A percentile compares a stretch with the other conserved stretches of the same genome.
Evolutionary conservation across 2,113 vertebrate species (phyloP).

Genomic region (Amphilophus citrinellus): DNA sequence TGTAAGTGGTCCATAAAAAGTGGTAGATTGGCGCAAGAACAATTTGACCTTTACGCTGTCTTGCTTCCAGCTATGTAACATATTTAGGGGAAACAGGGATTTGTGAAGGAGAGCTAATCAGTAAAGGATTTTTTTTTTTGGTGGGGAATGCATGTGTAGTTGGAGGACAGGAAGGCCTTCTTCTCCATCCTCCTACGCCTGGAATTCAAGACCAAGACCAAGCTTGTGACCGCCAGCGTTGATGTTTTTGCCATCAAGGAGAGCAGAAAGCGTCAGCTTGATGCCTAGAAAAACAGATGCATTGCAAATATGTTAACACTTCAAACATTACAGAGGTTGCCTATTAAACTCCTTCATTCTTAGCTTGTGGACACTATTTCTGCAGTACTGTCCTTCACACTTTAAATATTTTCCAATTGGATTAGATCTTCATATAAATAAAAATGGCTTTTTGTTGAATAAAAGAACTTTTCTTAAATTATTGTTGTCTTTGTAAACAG

Average conservation of each 20-base stretch:
- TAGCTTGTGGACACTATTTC: background rate
- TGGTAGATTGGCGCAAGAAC: constrained; percentile 67
- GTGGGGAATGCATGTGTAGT: constrained; percentile 44
- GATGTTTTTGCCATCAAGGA: constrained; percentile 97
- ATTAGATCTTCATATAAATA: background rate
- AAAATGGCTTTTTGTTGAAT: background rate
- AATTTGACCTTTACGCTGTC: constrained; percentile 78
- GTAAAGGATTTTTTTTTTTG: constrained; percentile 75
- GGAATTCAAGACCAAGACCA: constrained; percentile 95
- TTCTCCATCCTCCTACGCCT: constrained; percentile 86
- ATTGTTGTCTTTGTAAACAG: background rate
- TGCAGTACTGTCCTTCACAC: background rate
- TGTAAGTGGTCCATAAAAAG: constrained; percentile 83
- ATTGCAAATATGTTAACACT: background rate
- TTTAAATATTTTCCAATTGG: background rate
- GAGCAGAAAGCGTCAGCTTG: constrained; percentile 94
- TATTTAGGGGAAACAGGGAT: constrained; percentile 84
- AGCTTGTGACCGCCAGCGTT: constrained; percentile 97
- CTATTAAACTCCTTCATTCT: background rate
- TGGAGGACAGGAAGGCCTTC: constrained; percentile 34
- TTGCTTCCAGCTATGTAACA: constrained; percentile 86
- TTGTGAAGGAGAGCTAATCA: constrained; percentile 88
- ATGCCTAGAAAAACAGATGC: constrained; percentile 83
- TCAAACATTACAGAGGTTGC: background rate
- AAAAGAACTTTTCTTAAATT: background rate